Evolutionary conservation across 1,140 invertebrate genomes (phyloP).

Genomic region (Aphaenogaster ashmeadi): DNA sequence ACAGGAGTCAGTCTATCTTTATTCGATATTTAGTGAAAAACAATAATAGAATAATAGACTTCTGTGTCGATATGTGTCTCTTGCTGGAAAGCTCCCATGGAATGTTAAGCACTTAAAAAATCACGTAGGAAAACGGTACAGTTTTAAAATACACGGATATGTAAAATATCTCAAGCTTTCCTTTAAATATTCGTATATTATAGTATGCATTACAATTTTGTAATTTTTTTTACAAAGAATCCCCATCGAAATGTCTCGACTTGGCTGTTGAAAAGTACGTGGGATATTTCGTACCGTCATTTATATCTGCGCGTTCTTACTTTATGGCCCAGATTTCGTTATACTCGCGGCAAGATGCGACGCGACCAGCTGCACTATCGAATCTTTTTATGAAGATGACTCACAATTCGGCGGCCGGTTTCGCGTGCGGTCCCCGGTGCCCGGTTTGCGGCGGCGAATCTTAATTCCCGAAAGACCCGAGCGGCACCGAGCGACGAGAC

Average conservation of each 20-base stretch:
- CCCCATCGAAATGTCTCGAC: background rate
- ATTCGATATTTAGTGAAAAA: too few relatives aligned
- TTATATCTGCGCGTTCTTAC: slow-evolving; percentile 10
- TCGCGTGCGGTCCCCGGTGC: slow-evolving; percentile 17
- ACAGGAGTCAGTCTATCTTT: too few relatives aligned
- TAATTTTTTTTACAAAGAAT: background rate
- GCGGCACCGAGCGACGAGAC: slow-evolving; percentile 38
- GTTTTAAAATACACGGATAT: background rate
- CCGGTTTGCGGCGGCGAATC: slow-evolving; percentile 8
- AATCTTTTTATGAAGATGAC: slow-evolving; percentile 42
- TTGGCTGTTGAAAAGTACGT: background rate
- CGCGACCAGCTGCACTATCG: slow-evolving; percentile 6
- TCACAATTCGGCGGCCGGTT: slow-evolving; percentile 34
- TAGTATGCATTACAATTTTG: background rate
- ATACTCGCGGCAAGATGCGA: background rate
- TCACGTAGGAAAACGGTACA: background rate
- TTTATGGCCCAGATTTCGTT: slow-evolving; percentile 10
- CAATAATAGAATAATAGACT: too few relatives aligned
- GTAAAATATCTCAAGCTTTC: background rate
- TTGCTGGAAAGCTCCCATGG: too few relatives aligned
- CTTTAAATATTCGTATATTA: background rate
- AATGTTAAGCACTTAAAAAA: background rate
- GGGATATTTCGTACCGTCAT: background rate
- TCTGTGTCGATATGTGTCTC: too few relatives aligned
- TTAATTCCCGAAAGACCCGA: slow-evolving; percentile 40